These are phyloP conservation scores for Diplodus sargus DNA, from an alignment of 2,797 vertebrate species.

Conservation along the genomic window DNA sequence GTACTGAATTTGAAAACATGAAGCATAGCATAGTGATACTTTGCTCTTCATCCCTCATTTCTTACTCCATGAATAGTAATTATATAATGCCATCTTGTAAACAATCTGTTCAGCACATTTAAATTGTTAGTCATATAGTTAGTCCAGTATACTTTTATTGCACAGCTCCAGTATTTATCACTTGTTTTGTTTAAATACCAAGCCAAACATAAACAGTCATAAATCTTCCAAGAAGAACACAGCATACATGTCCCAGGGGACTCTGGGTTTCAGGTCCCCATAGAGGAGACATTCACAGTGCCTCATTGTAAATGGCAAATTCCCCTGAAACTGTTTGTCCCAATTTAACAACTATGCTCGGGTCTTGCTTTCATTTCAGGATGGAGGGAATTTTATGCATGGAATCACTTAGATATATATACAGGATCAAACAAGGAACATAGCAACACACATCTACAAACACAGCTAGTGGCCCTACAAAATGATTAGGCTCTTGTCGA, in stretches of 20 bases:
- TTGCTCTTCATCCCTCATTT: conserved; percentile 27
- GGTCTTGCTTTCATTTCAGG: conserved; percentile 55
- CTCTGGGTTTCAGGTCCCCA: conserved; percentile 58
- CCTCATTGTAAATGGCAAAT: conserved; percentile 77
- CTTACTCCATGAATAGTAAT: conserved; percentile 1
- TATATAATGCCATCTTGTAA: conserved; percentile 7
- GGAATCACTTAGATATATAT: conserved; percentile 24
- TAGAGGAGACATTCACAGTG: conserved; percentile 51
- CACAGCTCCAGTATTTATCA: conserved; percentile 68
- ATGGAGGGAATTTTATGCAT: conserved; percentile 28
- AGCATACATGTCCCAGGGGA: conserved; percentile 64
- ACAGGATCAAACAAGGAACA: conserved; percentile 11
- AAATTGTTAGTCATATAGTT: conserved; percentile 40
- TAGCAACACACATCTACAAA: neutral
- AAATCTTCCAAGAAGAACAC: conserved; percentile 77
- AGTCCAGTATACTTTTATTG: conserved; percentile 68
- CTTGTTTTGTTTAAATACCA: conserved; percentile 82
- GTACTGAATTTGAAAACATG: neutral
- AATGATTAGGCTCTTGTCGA: conserved; percentile 46
- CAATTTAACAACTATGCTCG: conserved; percentile 73
- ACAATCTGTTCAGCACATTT: conserved; percentile 41
- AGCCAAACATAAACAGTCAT: conserved; percentile 79
- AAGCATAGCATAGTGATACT: conserved; percentile 6
- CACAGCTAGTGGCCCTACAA: conserved; percentile 22
- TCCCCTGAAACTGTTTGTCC: conserved; percentile 81